A percentile compares a stretch with the other conserved stretches of the same genome.
Evolutionary conservation across 2,888 invertebrate species (phyloP).

Genomic region (Rhimphoctona megacephalus): DNA sequence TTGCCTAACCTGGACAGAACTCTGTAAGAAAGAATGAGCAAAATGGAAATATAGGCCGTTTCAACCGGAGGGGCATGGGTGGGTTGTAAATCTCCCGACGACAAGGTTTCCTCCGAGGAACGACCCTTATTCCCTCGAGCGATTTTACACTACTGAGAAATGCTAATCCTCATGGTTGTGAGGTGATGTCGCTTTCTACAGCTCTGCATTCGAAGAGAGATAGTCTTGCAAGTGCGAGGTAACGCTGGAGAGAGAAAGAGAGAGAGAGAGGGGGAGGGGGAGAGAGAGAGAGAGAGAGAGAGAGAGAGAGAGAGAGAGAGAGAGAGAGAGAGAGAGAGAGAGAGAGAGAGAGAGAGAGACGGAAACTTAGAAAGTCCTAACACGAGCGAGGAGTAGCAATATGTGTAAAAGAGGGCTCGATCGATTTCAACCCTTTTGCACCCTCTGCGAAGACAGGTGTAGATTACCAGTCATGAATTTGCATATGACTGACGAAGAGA

Average conservation of each 20-base stretch:
- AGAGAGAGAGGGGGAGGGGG: background rate
- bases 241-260: background rate
- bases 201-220: background rate
- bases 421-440: slow-evolving; percentile 58
- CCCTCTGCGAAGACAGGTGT: slow-evolving; percentile 52
- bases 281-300: no score
- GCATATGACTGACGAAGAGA: slow-evolving; percentile 43
- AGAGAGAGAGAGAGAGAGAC: background rate
- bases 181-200: slow-evolving; percentile 8
- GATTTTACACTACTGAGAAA: slow-evolving; percentile 54
- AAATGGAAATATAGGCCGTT: slow-evolving; percentile 15
- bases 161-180: slow-evolving; percentile 52
- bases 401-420: slow-evolving; percentile 33
- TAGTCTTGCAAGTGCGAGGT: background rate
- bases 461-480: slow-evolving; percentile 64
- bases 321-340: background rate
- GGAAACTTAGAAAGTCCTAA: background rate
- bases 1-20: slow-evolving; percentile 16
- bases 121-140: slow-evolving; percentile 49
- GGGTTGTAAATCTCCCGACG: slow-evolving; percentile 53
- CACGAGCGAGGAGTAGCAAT: slow-evolving; percentile 1
- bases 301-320: background rate
- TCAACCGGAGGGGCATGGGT: background rate
- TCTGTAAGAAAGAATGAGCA: slow-evolving; percentile 17
- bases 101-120: slow-evolving; percentile 44